phyloP scores from a whole-genome alignment of 2,113 vertebrate species.

The Girardinichthys multiradiatus region DNA sequence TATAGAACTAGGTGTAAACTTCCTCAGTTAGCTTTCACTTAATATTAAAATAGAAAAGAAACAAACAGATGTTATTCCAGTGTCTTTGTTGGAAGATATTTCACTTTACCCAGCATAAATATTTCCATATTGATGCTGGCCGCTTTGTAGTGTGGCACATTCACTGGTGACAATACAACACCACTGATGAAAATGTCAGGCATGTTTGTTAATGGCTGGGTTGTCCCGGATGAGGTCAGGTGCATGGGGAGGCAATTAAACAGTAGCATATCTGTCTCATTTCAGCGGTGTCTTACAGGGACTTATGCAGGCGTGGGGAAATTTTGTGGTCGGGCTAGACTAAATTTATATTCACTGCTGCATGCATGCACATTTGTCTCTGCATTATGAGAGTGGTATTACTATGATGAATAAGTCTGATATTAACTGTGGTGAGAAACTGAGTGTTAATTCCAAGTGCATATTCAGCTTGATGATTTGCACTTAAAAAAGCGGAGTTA shows the following conservation, averaged over 20 bases:
- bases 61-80: neutral
- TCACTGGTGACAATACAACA: conserved; percentile 37
- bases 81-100: conserved; percentile 1
- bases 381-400: conserved; percentile 11
- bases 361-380: conserved; percentile 6
- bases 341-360: conserved; percentile 1
- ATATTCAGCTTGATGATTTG: conserved; percentile 2
- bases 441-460: neutral
- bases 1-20: neutral
- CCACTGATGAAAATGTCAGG: conserved; percentile 56
- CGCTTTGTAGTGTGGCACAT: conserved; percentile 14
- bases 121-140: conserved; percentile 9
- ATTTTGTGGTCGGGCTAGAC: conserved; percentile 8
- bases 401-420: conserved; percentile 17
- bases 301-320: conserved; percentile 18
- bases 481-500: neutral
- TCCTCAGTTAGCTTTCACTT: neutral
- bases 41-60: neutral
- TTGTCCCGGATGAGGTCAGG: conserved; percentile 42
- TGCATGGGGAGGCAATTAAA: conserved; percentile 47
- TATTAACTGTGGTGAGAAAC: conserved; percentile 27
- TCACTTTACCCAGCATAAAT: neutral
- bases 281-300: conserved; percentile 16
- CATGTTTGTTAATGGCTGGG: conserved; percentile 55
- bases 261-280: conserved; percentile 7